phyloP scores from a whole-genome alignment of 2,113 vertebrate species.

The Mesocricetus auratus region DNA sequence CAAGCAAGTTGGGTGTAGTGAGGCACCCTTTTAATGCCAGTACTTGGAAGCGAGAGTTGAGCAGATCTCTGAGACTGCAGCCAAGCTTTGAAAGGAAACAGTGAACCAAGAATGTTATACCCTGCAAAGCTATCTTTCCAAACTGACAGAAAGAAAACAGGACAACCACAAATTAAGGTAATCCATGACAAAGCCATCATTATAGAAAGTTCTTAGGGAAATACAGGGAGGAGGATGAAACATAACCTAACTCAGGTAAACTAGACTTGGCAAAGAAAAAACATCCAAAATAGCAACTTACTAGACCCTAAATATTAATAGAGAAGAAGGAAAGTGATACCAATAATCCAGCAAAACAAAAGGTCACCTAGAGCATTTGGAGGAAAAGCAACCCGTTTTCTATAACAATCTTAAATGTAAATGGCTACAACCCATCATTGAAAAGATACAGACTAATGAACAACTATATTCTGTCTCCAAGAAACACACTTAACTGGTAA shows the following conservation, averaged over 20 bases:
- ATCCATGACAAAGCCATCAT: background rate
- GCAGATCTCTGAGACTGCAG: background rate
- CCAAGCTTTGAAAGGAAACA: background rate
- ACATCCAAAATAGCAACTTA: background rate
- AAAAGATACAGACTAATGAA: background rate
- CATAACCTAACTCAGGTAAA: background rate
- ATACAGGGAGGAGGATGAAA: background rate
- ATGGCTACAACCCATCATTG: background rate
- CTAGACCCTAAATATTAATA: background rate
- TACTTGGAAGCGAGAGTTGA: background rate
- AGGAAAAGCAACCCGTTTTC: background rate
- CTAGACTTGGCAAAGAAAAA: background rate
- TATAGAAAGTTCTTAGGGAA: background rate
- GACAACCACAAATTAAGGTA: background rate
- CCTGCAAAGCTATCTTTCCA: background rate
- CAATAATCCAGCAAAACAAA: background rate
- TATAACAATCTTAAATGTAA: background rate
- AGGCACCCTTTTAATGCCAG: background rate
- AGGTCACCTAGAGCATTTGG: background rate
- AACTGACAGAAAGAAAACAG: background rate
- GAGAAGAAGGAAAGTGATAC: background rate
- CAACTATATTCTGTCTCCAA: background rate
- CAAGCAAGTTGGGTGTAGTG: background rate
- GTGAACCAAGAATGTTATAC: background rate
- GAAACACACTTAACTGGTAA: background rate